Conservation (phyloP, 2,888 invertebrate species). For the Trichogramma evanescens region DNA sequence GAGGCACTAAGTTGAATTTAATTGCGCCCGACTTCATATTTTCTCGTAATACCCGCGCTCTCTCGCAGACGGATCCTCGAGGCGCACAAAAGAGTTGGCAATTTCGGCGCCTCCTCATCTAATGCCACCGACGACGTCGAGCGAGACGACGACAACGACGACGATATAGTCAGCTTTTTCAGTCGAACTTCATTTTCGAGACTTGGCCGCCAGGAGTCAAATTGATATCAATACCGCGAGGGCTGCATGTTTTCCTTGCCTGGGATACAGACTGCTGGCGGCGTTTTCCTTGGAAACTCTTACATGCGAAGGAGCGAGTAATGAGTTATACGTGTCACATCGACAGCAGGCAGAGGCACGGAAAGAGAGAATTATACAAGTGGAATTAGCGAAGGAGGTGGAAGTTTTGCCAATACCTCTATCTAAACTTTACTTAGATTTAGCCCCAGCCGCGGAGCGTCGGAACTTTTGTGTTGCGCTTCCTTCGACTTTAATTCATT, state of each 20-base stretch:
- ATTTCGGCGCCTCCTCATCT: too few species aligned
- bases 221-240: too few species aligned
- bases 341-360: background rate
- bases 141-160: too few species aligned
- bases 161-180: too few species aligned
- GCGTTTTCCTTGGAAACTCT: too few species aligned
- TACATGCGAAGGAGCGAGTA: background rate
- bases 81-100: background rate
- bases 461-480: background rate
- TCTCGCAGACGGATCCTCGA: background rate
- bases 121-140: too few species aligned
- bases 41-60: background rate
- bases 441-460: background rate
- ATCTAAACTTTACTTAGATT: background rate
- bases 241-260: too few species aligned
- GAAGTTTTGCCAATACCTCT: constrained; percentile 8
- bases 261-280: too few species aligned
- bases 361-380: background rate
- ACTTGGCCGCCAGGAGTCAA: too few species aligned
- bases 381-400: background rate
- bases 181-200: too few species aligned
- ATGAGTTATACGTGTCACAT: background rate
- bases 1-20: constrained; percentile 20
- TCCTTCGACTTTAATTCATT: constrained; percentile 6
- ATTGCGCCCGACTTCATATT: constrained; percentile 16